A percentile compares a stretch with the other conserved stretches of the same genome.
Conservation (phyloP, 2,797 vertebrate species). For the Acipenser oxyrinchus region DNA sequence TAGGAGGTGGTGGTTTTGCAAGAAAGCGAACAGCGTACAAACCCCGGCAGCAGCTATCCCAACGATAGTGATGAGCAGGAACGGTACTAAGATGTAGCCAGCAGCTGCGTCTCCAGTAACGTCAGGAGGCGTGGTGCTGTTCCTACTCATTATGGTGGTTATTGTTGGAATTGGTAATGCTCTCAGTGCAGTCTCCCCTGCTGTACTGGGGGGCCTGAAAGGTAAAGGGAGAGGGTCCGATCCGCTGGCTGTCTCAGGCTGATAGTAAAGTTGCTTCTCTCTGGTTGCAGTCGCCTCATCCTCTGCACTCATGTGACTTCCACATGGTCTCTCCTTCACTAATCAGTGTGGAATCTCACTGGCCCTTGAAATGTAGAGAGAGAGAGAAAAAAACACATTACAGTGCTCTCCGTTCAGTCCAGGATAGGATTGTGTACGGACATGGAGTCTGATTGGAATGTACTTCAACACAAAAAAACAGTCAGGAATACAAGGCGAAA, state of each 20-base stretch:
- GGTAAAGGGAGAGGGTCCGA: no score
- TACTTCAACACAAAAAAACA: no score
- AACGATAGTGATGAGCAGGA: conserved; percentile 76
- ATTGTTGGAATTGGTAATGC: conserved; percentile 5
- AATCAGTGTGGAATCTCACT: conserved; percentile 39
- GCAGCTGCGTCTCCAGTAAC: conserved; percentile 62
- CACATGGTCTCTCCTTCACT: conserved; percentile 53
- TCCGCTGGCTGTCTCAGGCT: no score
- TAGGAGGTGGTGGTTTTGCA: background rate
- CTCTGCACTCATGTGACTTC: conserved; percentile 61
- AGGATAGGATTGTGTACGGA: no score
- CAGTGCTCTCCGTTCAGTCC: no score
- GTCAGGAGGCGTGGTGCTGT: conserved; percentile 65
- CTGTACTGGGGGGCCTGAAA: no score
- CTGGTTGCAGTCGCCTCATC: conserved; percentile 49
- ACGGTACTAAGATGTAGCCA: conserved; percentile 78
- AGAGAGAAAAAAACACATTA: background rate
- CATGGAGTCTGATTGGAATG: no score
- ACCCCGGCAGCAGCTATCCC: conserved; percentile 80
- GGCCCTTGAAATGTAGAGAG: conserved; percentile 3
- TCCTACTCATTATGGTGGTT: conserved; percentile 52
- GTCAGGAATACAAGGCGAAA: no score
- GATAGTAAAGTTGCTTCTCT: background rate
- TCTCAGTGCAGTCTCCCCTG: background rate
- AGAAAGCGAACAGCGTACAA: conserved; percentile 36